Conservation (phyloP, 2,113 vertebrate genomes). For the Synchiropus splendidus region DNA sequence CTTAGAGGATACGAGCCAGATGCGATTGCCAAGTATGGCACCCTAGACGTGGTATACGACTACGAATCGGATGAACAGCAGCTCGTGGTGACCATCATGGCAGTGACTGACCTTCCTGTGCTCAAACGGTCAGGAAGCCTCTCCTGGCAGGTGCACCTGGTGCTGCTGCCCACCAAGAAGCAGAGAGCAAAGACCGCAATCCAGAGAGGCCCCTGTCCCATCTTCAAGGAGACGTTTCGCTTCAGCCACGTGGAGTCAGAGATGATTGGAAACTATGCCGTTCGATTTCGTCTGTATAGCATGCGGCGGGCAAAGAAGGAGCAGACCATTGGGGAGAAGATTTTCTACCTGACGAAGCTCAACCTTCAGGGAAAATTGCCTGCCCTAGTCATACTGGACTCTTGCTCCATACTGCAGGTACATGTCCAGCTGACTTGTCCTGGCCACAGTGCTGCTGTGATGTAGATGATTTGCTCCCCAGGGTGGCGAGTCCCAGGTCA, state of each 20-base stretch:
- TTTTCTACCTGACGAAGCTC: constrained; percentile 96
- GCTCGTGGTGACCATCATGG: constrained; percentile 87
- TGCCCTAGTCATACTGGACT: constrained; percentile 85
- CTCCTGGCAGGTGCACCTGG: constrained; percentile 95
- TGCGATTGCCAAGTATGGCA: constrained; percentile 84
- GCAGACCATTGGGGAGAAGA: constrained; percentile 92
- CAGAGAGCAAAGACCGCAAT: constrained; percentile 89
- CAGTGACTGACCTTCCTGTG: constrained; percentile 84
- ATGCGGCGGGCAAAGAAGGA: constrained; percentile 92
- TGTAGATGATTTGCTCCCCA: constrained; percentile 45
- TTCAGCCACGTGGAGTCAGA: constrained; percentile 92
- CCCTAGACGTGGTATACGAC: constrained; percentile 89
- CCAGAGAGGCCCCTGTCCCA: constrained; percentile 84
- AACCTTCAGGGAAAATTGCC: constrained; percentile 96
- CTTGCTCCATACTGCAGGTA: constrained; percentile 84
- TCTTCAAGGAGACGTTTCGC: constrained; percentile 92
- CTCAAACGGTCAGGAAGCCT: constrained; percentile 80
- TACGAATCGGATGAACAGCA: constrained; percentile 88
- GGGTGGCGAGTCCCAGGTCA: constrained; percentile 90
- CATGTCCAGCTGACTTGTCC: constrained; percentile 42
- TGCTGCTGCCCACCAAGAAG: constrained; percentile 93
- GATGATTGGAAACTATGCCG: constrained; percentile 94
- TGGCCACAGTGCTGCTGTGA: not conserved
- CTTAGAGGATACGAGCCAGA: constrained; percentile 90
- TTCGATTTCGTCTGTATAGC: constrained; percentile 91